A percentile compares a stretch with the other conserved stretches of the same genome.
Evolutionary conservation across 1,140 invertebrate genomes (phyloP).

Genomic region (Lucilia cuprina): DNA sequence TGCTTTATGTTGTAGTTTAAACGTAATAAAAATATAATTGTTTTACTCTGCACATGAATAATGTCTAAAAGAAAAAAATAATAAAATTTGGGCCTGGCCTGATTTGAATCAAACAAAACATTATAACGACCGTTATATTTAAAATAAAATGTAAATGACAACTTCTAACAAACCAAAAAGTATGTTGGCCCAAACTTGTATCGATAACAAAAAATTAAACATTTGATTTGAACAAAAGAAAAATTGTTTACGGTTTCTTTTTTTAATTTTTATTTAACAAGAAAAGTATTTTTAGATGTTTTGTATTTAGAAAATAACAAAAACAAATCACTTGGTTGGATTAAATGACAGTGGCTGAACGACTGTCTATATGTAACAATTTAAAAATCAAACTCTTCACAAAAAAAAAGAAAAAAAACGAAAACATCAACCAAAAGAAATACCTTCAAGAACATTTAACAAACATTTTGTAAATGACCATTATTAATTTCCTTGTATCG

Average conservation of each 20-base stretch:
- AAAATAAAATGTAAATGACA: neutral
- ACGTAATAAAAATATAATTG: neutral
- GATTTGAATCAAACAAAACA: neutral
- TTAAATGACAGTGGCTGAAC: no score
- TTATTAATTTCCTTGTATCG: neutral
- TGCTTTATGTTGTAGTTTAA: no score
- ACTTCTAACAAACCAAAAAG: neutral
- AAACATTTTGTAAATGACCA: neutral
- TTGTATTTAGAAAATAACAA: neutral
- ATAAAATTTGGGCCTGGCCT: neutral
- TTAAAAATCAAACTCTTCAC: neutral
- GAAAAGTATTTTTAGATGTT: slow-evolving; percentile 15
- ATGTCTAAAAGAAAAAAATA: neutral
- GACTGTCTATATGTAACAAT: neutral
- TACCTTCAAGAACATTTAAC: neutral
- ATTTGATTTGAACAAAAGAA: neutral
- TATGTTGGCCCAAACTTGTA: neutral
- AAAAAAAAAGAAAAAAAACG: neutral
- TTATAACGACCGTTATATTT: neutral
- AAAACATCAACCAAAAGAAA: no score
- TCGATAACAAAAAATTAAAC: neutral
- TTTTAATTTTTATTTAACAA: neutral
- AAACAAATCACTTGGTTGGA: neutral
- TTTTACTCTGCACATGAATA: neutral
- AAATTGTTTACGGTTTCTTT: neutral